Base-by-base conservation (phyloP, 2,888 invertebrate species). In the Dione juno region DNA sequence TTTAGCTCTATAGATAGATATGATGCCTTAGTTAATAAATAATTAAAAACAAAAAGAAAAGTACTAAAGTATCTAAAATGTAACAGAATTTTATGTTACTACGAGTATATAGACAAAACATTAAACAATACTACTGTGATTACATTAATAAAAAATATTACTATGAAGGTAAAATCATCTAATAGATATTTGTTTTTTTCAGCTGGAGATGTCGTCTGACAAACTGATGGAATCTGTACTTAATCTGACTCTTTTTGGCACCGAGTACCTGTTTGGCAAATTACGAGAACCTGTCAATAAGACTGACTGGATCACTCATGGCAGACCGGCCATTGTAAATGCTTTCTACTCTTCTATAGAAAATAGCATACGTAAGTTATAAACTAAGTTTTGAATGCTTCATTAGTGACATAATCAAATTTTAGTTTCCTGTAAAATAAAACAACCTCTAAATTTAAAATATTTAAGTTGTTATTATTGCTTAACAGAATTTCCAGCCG, bases 261-360 rank as follows among this genome's bases (percentile, higher is more conserved):
- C 96, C 0, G 95, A 96, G 82, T 97, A 95, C 82, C 94, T 97
- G 28, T 97, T 97, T 87, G 95, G 95, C 75, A 95, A 96, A 79
- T 92, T 98, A 21, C 93, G 97, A 28, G 94, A 96, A 83, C 96
- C 96, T 1, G 96, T 97, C 40, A 97, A 97, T 88, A 97, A 97
- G 89, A 96, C 96, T 7, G 97, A 97, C 84, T 97, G 97, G 97
- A 94, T 96, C 68, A 96, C 96, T 41, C 97, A 97, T 85, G 97
- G 97, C 66, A 94, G 96, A 59, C 97, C 97, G 9, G 97, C 97
- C 10, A 94, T 97, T 72, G 97, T 97, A 70, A 97, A 97, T 84
- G 97, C 97, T 3, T 97, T 96, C 91, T 97, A 97, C 84, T 97
- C 96, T 1, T 95, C 97, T 0, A 95, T 97, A 67, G 97, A 97